A percentile compares a stretch with the other conserved stretches of the same genome.
Evolutionary conservation across 2,797 vertebrate species (phyloP).

Genomic region (Parambassis ranga): DNA sequence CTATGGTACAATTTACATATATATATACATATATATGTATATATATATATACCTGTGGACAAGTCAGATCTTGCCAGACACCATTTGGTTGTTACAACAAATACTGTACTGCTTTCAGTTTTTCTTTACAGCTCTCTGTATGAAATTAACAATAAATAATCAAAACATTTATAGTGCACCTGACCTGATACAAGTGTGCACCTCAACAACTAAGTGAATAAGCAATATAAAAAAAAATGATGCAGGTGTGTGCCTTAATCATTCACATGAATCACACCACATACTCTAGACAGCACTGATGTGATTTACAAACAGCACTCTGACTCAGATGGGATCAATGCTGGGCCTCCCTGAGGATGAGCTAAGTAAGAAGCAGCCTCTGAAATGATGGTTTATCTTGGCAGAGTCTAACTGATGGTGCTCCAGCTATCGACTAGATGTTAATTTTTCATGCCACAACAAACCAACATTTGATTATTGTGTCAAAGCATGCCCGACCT

Average conservation of each 20-base stretch:
- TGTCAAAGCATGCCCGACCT: slow-evolving; percentile 18
- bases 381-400: slow-evolving; percentile 34
- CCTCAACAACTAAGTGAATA: not conserved
- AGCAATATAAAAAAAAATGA: not conserved
- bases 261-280: not conserved
- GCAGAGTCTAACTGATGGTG: slow-evolving; percentile 25
- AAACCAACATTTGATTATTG: slow-evolving; percentile 9
- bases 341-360: slow-evolving; percentile 36
- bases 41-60: too few species aligned
- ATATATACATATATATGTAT: not conserved
- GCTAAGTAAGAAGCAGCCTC: slow-evolving; percentile 48
- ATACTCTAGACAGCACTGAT: not conserved
- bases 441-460: slow-evolving; percentile 33
- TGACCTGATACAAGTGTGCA: not conserved
- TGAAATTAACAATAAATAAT: too few species aligned
- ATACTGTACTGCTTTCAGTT: not conserved
- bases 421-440: slow-evolving; percentile 22
- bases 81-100: not conserved
- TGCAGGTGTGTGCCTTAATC: not conserved
- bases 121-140: too few species aligned
- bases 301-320: not conserved
- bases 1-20: not conserved
- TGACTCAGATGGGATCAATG: slow-evolving; percentile 39
- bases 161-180: not conserved
- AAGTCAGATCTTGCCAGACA: too few species aligned